Base-by-base conservation (phyloP, 1,140 invertebrate species). In the Mylabris phalerata region DNA sequence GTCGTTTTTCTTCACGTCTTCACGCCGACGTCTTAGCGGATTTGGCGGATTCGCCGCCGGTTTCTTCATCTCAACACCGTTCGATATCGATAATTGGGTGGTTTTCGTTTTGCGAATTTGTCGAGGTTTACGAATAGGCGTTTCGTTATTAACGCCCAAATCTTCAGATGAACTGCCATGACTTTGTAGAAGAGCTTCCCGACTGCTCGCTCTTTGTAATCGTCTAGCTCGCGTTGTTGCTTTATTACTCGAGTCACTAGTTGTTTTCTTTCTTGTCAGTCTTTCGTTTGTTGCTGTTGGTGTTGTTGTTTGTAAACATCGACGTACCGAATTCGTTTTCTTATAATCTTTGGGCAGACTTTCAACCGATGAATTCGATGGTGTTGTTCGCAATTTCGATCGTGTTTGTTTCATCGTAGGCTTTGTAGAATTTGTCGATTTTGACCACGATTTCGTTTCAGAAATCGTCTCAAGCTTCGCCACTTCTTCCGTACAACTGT, bases 151-250 rank as follows among this genome's bases (percentile, higher is more conserved):
- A 3, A 66, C 63, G 5, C 70, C 61, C 10, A 78, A 57, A 65
- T 78, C 78, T 66, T 79, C 78, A 1, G 78, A 79, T 9, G 77
- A 78, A 68, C 76, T 77, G 11, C 74, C 75, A 44, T 76, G 73
- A 3, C 73, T 71, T 50, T 75, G 71, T 4, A 75, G 60, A 26
- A 76, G 59, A 7, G 75, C 73, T 61, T 79, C 78, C 55, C 78
- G 71, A 61, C 75, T 78, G 56, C 67, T 77, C 5, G 77, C 77
- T 48, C 76, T 65, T 59, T 79, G 77, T 9, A 79, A 62, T 44
- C 77, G 61, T 56, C 77, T 67, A 9, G 76, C 75, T 65, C 73
- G 75, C 3, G 73, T 72, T 10, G 59, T 63, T 40, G 63, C 58
- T 57, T 63, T 65, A 9, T 45, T 42, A 11, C 32, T 58, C 25